Percentiles rank a stretch among this genome's conserved stretches.
Evolutionary conservation across 1,140 invertebrate species (phyloP).

Genomic region (Lordiphosa collinella): DNA sequence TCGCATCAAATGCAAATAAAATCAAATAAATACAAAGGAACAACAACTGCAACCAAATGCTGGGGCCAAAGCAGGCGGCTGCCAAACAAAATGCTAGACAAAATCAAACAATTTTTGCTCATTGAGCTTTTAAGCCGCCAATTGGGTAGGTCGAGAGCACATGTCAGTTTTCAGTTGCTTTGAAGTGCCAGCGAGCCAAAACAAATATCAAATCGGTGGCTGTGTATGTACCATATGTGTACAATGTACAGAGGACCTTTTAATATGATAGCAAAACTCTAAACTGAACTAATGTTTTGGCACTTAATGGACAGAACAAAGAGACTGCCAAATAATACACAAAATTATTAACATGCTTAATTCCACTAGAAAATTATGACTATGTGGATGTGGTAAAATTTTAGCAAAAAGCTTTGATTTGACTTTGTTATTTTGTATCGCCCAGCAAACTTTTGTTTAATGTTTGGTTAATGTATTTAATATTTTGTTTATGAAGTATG

Average conservation of each 20-base stretch:
- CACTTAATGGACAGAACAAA: conserved; percentile 15
- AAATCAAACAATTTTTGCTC: conserved; percentile 66
- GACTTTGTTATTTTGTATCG: too few relatives aligned
- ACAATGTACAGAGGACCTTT: conserved; percentile 21
- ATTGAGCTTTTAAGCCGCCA: conserved; percentile 67
- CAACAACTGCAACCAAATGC: conserved; percentile 14
- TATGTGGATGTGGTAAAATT: too few relatives aligned
- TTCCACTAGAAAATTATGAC: too few relatives aligned
- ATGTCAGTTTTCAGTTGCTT: conserved; percentile 59
- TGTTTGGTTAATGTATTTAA: too few relatives aligned
- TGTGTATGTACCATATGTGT: conserved; percentile 16
- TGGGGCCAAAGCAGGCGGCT: conserved; percentile 5
- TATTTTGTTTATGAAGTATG: too few relatives aligned
- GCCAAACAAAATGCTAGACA: conserved; percentile 52
- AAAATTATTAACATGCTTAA: too few relatives aligned
- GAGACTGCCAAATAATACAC: conserved; percentile 6
- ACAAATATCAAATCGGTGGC: conserved; percentile 38
- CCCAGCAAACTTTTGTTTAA: too few relatives aligned
- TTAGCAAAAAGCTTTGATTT: too few relatives aligned
- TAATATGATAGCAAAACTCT: not conserved
- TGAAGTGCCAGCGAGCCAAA: conserved; percentile 45
- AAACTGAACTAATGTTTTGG: not conserved
- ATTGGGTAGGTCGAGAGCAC: conserved; percentile 26
- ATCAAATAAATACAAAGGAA: conserved; percentile 17
- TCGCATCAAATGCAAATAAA: conserved; percentile 52